Conservation (phyloP, 2,797 vertebrate species). For the Micropoecilia bifurca region DNA sequence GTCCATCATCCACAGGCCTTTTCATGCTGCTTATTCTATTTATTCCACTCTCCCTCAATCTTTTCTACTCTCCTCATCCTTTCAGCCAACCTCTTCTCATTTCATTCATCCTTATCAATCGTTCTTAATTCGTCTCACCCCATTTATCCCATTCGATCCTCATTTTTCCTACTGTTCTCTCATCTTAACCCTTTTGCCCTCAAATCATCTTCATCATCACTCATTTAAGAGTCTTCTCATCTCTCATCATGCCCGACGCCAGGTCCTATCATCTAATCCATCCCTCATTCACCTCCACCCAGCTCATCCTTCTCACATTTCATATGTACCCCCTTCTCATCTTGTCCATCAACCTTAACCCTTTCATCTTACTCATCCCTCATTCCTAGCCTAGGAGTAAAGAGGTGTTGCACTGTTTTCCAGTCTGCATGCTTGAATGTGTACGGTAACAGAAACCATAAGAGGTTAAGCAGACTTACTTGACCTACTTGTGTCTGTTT, state of each 20-base stretch:
- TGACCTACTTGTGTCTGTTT: conserved; percentile 35
- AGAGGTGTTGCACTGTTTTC: conserved; percentile 15
- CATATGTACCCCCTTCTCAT: not conserved
- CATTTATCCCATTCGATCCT: not conserved
- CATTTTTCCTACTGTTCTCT: not conserved
- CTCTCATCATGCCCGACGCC: not conserved
- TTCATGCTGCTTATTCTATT: not conserved
- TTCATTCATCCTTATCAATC: not conserved
- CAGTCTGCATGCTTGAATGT: conserved; percentile 12
- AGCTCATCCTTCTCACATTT: not conserved
- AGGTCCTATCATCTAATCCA: not conserved
- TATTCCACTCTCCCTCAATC: not conserved
- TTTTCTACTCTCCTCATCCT: not conserved
- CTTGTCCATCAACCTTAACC: conserved; percentile 1
- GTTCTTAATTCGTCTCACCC: not conserved
- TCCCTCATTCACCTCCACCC: not conserved
- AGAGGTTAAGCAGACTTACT: conserved; percentile 75
- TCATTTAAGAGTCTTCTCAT: not conserved
- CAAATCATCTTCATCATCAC: not conserved
- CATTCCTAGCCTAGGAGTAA: conserved; percentile 12
- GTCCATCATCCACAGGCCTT: not conserved
- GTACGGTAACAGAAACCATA: conserved; percentile 53
- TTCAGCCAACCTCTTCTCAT: not conserved
- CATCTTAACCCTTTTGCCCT: not conserved
- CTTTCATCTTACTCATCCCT: conserved; percentile 11